Evolutionary conservation across 1,140 invertebrate species (phyloP), one percentile per base, ranked within the genome.

Genomic region (Cepaea nemoralis): DNA sequence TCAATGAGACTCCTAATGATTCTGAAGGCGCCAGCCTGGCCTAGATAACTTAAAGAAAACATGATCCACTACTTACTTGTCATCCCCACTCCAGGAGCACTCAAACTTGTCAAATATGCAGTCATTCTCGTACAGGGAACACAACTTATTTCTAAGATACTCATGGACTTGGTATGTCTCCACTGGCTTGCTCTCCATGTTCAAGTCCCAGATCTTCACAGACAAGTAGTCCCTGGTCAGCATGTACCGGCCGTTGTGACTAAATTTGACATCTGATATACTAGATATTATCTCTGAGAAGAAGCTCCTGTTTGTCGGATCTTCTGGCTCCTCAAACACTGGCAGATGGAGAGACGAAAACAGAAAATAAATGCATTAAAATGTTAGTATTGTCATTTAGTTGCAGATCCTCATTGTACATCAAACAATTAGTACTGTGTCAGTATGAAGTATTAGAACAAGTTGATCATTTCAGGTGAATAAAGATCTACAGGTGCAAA

Each of bases 21-120:
- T n/a, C n/a, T n/a, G n/a, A n/a, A n/a, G n/a, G n/a, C n/a, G n/a
- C n/a, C 42, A 45, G 42, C 42, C 8, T 45, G 8, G 42, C 19
- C 19, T 45, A 45, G 42, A 45, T 8, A n/a, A n/a, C n/a, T n/a
- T n/a, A n/a, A n/a, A 45, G 19, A 45, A 45, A 45, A 45, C 8
- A 45, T 45, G 19, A 45, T 45, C 5, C 14, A 59, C 22, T 31
- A 63, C 91, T 89, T 90, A 94, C 94, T 96, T 96, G 92, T 99
- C 98, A 91, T 97, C 97, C 82, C 98, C 97, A 91, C 98, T 99
- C 98, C 98, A 99, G 92, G 97, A 99, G 92, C 98, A 99, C 92
- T 99, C 98, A 92, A 99, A 99, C 93, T 99, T 99, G 93, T 99
- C 99, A 92, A 99, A 99, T 92, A 99, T 99, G 92, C 98, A 99